phyloP scores from a whole-genome alignment of 1,140 invertebrate species.

The Metaphire vulgaris region DNA sequence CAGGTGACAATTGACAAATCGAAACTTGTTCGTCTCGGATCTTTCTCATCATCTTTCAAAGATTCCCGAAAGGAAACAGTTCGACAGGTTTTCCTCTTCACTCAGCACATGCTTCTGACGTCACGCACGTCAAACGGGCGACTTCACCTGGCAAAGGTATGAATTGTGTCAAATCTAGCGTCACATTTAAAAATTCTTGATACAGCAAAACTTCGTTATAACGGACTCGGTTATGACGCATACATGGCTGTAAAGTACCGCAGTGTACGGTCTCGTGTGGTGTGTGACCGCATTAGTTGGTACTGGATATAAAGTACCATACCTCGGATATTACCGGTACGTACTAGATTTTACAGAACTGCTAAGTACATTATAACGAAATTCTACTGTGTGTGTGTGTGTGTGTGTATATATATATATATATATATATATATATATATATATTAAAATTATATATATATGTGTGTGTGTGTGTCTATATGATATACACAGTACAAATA shows the following conservation, averaged over 20 bases:
- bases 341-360: too few species aligned
- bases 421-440: not conserved
- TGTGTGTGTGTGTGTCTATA: not conserved
- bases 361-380: too few species aligned
- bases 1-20: slow-evolving; percentile 62
- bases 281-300: too few species aligned
- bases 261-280: too few species aligned
- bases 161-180: too few species aligned
- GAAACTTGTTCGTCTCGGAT: slow-evolving; percentile 55
- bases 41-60: slow-evolving; percentile 54
- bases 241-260: too few species aligned
- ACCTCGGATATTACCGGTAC: too few species aligned
- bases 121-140: slow-evolving; percentile 74
- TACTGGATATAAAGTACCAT: too few species aligned
- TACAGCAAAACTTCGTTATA: too few species aligned
- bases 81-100: slow-evolving; percentile 78
- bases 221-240: too few species aligned
- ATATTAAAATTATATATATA: not conserved
- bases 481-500: not conserved
- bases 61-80: slow-evolving; percentile 66
- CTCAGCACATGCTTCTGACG: slow-evolving; percentile 76
- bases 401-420: not conserved
- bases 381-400: too few species aligned
- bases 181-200: too few species aligned
- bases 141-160: slow-evolving; percentile 70